Evolutionary conservation across 2,113 vertebrate species (phyloP).

Genomic region (Gavialis gangeticus): DNA sequence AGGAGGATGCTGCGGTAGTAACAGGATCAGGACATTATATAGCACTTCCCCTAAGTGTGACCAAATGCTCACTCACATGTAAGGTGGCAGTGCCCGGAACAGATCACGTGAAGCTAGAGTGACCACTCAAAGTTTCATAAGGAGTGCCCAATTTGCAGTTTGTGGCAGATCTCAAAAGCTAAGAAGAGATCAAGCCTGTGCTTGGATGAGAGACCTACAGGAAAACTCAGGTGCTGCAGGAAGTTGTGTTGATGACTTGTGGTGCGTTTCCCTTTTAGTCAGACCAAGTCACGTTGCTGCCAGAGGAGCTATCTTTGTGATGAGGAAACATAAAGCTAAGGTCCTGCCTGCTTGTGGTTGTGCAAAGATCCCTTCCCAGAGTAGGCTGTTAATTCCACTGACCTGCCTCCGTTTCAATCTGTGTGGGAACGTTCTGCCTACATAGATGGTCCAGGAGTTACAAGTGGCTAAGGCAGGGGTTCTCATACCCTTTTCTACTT

Average conservation of each 20-base stretch:
- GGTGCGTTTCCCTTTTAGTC: fast-evolving
- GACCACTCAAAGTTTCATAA: not conserved
- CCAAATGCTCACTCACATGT: not conserved
- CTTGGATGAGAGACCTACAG: not conserved
- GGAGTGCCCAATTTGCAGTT: not conserved
- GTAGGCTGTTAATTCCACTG: slow-evolving; percentile 16
- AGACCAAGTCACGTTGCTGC: fast-evolving
- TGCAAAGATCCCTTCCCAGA: not conserved
- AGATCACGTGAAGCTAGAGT: not conserved
- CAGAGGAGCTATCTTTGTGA: not conserved
- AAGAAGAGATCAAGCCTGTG: not conserved
- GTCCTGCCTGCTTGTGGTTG: not conserved
- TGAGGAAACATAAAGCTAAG: not conserved
- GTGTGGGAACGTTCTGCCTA: not conserved
- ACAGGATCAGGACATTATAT: not conserved
- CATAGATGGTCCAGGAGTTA: not conserved
- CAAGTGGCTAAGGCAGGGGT: not conserved
- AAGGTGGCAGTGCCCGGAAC: not conserved
- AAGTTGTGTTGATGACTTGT: not conserved
- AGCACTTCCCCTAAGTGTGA: not conserved
- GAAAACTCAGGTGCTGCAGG: not conserved
- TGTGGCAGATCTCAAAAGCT: not conserved
- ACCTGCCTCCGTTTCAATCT: slow-evolving; percentile 32
- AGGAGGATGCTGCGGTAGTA: not conserved
- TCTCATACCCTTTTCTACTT: not conserved